Conservation (phyloP, 2,797 vertebrate species). For the Adrianichthys oophorus region DNA sequence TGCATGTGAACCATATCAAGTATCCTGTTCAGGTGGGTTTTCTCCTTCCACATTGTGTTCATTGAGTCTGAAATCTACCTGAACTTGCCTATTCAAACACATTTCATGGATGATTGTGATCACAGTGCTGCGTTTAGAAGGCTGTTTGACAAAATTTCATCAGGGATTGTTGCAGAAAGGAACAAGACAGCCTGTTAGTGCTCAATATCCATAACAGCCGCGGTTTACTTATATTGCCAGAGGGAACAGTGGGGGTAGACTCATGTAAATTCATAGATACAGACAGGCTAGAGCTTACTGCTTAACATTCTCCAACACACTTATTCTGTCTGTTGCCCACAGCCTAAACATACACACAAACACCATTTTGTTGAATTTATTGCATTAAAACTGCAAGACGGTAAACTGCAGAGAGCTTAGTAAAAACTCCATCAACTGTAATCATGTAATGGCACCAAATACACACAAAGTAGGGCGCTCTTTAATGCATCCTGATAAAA, state of each 20-base stretch:
- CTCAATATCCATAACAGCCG: slow-evolving; percentile 25
- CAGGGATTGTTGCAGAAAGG: slow-evolving; percentile 9
- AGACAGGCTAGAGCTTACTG: slow-evolving; percentile 3
- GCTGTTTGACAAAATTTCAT: slow-evolving; percentile 15
- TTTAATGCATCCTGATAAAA: slow-evolving; percentile 15
- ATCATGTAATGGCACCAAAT: slow-evolving; percentile 9
- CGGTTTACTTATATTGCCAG: slow-evolving; percentile 38
- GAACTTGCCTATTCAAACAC: slow-evolving; percentile 1
- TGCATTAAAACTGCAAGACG: background rate
- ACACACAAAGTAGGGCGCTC: slow-evolving; percentile 17
- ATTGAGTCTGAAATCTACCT: no score
- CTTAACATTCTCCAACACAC: slow-evolving; percentile 36
- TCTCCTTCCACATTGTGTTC: no score
- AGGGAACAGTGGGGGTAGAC: slow-evolving; percentile 27
- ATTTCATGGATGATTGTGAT: slow-evolving; percentile 12
- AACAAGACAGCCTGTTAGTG: slow-evolving; percentile 19
- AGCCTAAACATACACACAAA: slow-evolving; percentile 17
- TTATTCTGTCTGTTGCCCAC: slow-evolving; percentile 37
- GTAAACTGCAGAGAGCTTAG: slow-evolving; percentile 1
- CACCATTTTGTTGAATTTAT: slow-evolving; percentile 17
- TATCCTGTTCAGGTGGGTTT: no score
- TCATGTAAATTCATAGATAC: slow-evolving; percentile 39
- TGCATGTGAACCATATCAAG: no score
- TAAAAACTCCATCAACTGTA: slow-evolving; percentile 20
- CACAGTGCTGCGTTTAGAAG: slow-evolving; percentile 11